Conservation (phyloP, 2,113 vertebrate species). For the Camelus dromedarius region DNA sequence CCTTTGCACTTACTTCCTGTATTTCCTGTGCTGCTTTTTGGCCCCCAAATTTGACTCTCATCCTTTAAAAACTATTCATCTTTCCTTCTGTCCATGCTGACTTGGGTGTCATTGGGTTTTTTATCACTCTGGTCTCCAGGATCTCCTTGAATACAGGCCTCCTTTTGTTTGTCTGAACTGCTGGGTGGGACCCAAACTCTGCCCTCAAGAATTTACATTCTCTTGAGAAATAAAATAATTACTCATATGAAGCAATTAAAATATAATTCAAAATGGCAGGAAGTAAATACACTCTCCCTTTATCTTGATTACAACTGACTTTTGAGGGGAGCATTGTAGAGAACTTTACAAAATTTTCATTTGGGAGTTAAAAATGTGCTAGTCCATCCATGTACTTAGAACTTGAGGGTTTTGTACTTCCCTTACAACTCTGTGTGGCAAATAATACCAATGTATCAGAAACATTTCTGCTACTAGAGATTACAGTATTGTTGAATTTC, state of each 20-base stretch:
- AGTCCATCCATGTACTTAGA: background rate
- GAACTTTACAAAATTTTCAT: background rate
- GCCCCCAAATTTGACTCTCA: background rate
- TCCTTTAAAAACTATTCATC: background rate
- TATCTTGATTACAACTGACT: background rate
- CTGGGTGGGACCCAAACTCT: background rate
- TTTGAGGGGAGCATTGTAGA: background rate
- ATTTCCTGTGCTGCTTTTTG: background rate
- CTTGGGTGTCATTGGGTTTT: background rate
- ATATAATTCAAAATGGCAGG: background rate
- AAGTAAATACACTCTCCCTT: background rate
- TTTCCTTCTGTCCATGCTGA: background rate
- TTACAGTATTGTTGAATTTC: background rate
- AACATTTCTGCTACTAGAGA: background rate
- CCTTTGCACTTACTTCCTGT: background rate
- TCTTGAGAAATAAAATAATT: conserved; percentile 46
- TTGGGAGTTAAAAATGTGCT: background rate
- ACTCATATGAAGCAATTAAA: background rate
- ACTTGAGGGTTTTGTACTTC: background rate
- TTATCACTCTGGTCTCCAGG: background rate
- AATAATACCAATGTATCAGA: background rate
- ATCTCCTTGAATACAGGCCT: background rate
- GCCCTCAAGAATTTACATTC: background rate
- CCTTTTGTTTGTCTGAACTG: background rate
- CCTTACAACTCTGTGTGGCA: background rate